These are phyloP conservation scores for Oryzaephilus surinamensis DNA, from an alignment of 1,140 invertebrate species.

Conservation along the genomic window DNA sequence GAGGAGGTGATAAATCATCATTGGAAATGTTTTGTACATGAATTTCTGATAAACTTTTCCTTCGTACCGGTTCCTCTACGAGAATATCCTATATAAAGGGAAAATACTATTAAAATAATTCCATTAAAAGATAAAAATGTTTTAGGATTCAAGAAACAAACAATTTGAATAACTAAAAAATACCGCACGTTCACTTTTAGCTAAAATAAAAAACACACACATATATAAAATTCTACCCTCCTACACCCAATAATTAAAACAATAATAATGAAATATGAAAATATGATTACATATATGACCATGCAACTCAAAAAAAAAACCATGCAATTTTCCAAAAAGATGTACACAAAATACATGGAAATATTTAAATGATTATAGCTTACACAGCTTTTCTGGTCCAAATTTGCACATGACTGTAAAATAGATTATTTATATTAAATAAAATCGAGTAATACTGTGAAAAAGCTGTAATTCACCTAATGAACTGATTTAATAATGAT, in stretches of 20 bases:
- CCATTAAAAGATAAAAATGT: slow-evolving; percentile 3
- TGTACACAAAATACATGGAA: slow-evolving; percentile 19
- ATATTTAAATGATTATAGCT: slow-evolving; percentile 28
- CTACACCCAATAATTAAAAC: too few species aligned
- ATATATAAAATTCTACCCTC: too few species aligned
- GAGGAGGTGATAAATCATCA: slow-evolving; percentile 39
- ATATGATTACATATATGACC: too few species aligned
- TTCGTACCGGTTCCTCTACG: slow-evolving; percentile 14
- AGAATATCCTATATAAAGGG: slow-evolving; percentile 11
- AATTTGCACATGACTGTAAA: slow-evolving; percentile 41
- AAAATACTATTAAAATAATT: slow-evolving; percentile 2
- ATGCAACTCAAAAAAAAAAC: too few species aligned
- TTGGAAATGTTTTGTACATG: slow-evolving; percentile 4
- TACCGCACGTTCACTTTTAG: too few species aligned
- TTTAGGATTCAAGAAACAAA: too few species aligned
- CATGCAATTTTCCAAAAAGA: slow-evolving; percentile 25
- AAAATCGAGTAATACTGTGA: too few species aligned
- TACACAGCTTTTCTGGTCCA: slow-evolving; percentile 40
- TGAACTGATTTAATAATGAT: too few species aligned
- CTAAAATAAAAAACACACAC: too few species aligned
- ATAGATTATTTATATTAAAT: slow-evolving; percentile 9
- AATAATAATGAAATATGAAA: too few species aligned
- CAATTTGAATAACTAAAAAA: too few species aligned
- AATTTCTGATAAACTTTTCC: slow-evolving; percentile 23
- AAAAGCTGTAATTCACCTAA: too few species aligned